Evolutionary conservation across 2,797 vertebrate genomes (phyloP), one percentile per base, ranked within the genome.

Genomic region (Paguma larvata): DNA sequence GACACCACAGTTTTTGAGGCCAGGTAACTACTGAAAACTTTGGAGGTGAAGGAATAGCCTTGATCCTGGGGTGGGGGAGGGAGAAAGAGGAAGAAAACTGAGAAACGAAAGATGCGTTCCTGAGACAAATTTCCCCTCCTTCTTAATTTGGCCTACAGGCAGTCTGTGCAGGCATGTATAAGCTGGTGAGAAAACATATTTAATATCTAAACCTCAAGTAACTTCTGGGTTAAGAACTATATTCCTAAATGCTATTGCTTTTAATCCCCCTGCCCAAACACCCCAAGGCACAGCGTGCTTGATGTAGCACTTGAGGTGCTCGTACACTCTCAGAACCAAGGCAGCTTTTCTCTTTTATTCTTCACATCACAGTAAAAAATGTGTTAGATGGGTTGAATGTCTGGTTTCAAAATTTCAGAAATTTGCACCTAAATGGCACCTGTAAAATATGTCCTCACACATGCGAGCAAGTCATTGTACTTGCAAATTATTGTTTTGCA

Each of bases 401-500:
- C 92, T 97, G 82, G 87, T 94, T 97, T 98, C 95, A 93, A 96
- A 97, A 67, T 97, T 96, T 96, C 62, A 89, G 83, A 96, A 97
- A 98, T 98, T 98, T 97, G 96, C 96, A 98, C 95, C 94, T 97
- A 98, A 98, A 98, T 95, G 97, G 97, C 95, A 98, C 97, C 97
- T 98, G 97, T 96, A 97, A 98, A 97, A 97, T 97, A 97, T 95
- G 85, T 96, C 82, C 77, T 96, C 56, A 70, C 91, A 93, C 82
- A 95, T 97, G 63, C 41, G 92, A 94, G 88, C 15, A 89, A 96
- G 89, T 96, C 48, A 97, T 98, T 98, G 96, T 85, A 97, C 97
- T 98, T 98, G 97, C 97, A 98, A 98, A 98, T 97, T 89, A 95
- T 97, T 97, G 89, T 96, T 98, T 98, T 98, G 97, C 98, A 98